A percentile compares a stretch with the other conserved stretches of the same genome.
Conservation (phyloP, 1,140 invertebrate genomes). For the Neodiprion pinetum region DNA sequence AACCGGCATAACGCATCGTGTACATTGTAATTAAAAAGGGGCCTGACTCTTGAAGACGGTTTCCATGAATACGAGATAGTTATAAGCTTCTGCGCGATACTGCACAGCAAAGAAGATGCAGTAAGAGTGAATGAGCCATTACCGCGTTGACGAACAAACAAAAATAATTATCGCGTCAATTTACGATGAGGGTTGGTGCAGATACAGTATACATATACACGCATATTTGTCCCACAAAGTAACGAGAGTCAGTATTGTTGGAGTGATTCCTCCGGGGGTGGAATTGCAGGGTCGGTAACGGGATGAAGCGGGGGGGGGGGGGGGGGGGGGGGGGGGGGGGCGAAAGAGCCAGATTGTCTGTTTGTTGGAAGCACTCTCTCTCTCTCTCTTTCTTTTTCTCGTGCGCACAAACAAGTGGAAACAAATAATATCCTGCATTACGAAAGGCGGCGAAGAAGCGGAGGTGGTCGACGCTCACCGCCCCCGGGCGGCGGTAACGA, state of each 20-base stretch:
- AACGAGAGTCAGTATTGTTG: too few species aligned
- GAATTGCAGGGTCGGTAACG: too few species aligned
- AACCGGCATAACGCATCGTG: background rate
- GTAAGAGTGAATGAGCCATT: conserved; percentile 58
- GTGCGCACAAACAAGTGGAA: conserved; percentile 56
- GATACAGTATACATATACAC: too few species aligned
- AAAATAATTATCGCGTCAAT: conserved; percentile 58
- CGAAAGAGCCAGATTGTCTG: conserved; percentile 46
- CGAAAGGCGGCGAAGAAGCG: conserved; percentile 14
- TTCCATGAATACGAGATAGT: background rate
- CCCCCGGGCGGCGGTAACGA: conserved; percentile 55
- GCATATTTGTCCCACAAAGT: too few species aligned
- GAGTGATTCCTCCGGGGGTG: too few species aligned
- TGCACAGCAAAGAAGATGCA: background rate
- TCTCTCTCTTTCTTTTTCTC: conserved; percentile 19
- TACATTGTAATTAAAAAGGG: background rate
- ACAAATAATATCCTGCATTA: conserved; percentile 61
- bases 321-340: conserved; percentile 18
- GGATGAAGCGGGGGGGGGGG: too few species aligned
- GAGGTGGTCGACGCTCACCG: conserved; percentile 28
- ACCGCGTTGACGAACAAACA: conserved; percentile 45
- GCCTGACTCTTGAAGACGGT: background rate
- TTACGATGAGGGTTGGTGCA: background rate
- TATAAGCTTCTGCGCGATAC: background rate
- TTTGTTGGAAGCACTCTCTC: conserved; percentile 45